Percentiles rank a stretch among this genome's conserved stretches.
These are phyloP conservation scores for Tipula vernalis DNA, from an alignment of 2,888 invertebrate genomes.

Conservation along the genomic window DNA sequence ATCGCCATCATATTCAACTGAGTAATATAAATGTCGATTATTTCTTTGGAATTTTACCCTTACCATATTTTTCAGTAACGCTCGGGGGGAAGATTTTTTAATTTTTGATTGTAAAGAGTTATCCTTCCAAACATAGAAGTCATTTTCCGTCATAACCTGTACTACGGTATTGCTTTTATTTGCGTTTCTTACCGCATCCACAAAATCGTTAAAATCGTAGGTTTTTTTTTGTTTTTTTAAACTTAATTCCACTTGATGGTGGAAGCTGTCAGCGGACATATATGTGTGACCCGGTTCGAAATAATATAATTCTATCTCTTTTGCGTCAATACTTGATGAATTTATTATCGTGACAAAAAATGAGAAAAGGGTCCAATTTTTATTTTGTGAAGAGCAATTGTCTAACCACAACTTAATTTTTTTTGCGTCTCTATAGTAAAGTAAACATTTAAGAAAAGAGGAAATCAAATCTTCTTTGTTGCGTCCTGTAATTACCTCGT, in stretches of 20 bases:
- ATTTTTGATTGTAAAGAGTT: neutral
- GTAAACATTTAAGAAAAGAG: neutral
- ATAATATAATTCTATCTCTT: neutral
- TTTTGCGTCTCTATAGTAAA: neutral
- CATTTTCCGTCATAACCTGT: neutral
- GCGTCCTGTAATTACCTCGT: neutral
- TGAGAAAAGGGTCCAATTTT: neutral
- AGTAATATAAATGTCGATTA: neutral
- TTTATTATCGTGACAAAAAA: neutral
- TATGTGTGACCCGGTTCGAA: neutral
- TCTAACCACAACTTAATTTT: neutral
- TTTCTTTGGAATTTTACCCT: neutral
- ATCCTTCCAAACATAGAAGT: neutral
- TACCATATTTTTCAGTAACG: neutral
- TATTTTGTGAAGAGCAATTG: neutral
- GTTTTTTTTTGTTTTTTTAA: neutral
- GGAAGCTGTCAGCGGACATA: neutral
- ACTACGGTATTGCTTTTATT: neutral
- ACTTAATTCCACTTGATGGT: neutral
- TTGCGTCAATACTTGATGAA: neutral
- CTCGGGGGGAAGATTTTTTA: neutral
- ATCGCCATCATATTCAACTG: neutral
- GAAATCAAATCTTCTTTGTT: neutral
- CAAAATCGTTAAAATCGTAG: neutral
- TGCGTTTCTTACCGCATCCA: neutral